Evolutionary conservation across 2,888 invertebrate species (phyloP).

Genomic region (Petrophora chlorosata): DNA sequence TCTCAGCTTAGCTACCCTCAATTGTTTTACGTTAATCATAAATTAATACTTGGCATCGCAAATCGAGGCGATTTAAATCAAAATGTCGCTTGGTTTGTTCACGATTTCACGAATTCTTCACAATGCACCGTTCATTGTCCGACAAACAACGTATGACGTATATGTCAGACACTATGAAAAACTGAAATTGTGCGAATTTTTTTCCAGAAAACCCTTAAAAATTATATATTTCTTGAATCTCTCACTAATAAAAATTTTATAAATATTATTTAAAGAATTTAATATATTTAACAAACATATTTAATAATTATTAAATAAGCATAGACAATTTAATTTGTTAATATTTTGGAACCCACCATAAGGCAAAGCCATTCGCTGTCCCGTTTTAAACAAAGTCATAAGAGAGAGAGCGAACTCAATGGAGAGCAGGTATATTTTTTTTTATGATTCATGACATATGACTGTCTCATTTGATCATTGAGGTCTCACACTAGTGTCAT

Average conservation of each 20-base stretch:
- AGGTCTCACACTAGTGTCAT: too few relatives aligned
- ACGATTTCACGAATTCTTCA: slow-evolving; percentile 55
- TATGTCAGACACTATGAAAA: slow-evolving; percentile 34
- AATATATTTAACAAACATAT: too few relatives aligned
- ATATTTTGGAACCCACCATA: too few relatives aligned
- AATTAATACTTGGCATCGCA: slow-evolving; percentile 72
- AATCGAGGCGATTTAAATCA: slow-evolving; percentile 67
- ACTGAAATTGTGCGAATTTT: slow-evolving; percentile 30
- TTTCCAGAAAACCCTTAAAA: neutral
- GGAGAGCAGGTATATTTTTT: too few relatives aligned
- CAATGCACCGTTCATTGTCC: slow-evolving; percentile 68
- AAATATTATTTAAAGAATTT: neutral
- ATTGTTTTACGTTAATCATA: slow-evolving; percentile 56
- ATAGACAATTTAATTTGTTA: too few relatives aligned
- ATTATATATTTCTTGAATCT: neutral
- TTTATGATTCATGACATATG: too few relatives aligned
- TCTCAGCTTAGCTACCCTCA: slow-evolving; percentile 50
- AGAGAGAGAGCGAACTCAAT: too few relatives aligned
- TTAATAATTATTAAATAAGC: too few relatives aligned
- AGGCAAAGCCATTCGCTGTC: too few relatives aligned
- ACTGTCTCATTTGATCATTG: too few relatives aligned
- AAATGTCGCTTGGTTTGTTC: slow-evolving; percentile 75
- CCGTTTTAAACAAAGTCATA: too few relatives aligned
- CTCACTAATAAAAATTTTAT: neutral
- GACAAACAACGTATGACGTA: slow-evolving; percentile 50